Conservation (phyloP, 2,797 vertebrate species). For the Clarias laeviceps region DNA sequence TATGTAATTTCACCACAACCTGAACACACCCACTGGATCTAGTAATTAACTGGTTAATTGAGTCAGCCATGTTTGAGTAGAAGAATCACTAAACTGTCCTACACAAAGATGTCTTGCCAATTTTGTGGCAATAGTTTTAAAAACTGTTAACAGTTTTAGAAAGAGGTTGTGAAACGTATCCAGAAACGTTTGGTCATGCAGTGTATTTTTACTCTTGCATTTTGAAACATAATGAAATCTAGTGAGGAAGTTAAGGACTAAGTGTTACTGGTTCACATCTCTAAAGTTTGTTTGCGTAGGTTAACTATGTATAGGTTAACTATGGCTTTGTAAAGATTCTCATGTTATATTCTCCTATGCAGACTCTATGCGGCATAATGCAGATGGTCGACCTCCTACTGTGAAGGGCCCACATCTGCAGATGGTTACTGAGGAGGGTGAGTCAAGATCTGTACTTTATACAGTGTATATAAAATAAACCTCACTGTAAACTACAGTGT, state of each 20-base stretch:
- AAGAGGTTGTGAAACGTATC: background rate
- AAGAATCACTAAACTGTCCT: no score
- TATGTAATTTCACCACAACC: no score
- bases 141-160: background rate
- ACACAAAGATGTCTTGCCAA: background rate
- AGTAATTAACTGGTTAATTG: no score
- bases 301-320: background rate
- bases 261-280: background rate
- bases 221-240: background rate
- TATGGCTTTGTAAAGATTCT: background rate
- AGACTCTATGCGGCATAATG: slow-evolving; percentile 72
- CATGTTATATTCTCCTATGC: slow-evolving; percentile 11
- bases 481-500: background rate
- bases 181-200: background rate
- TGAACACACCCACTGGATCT: no score
- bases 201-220: background rate
- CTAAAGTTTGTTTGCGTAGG: background rate
- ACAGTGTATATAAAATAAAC: background rate
- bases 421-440: slow-evolving; percentile 66
- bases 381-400: slow-evolving; percentile 50
- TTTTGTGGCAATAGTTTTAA: background rate
- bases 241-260: background rate
- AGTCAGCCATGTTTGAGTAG: no score
- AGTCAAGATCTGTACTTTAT: slow-evolving; percentile 38
- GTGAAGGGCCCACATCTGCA: slow-evolving; percentile 49